Conservation (phyloP, 30 jellyfish, hydroid and myxozoan species). For the Aurelia sp. region DNA sequence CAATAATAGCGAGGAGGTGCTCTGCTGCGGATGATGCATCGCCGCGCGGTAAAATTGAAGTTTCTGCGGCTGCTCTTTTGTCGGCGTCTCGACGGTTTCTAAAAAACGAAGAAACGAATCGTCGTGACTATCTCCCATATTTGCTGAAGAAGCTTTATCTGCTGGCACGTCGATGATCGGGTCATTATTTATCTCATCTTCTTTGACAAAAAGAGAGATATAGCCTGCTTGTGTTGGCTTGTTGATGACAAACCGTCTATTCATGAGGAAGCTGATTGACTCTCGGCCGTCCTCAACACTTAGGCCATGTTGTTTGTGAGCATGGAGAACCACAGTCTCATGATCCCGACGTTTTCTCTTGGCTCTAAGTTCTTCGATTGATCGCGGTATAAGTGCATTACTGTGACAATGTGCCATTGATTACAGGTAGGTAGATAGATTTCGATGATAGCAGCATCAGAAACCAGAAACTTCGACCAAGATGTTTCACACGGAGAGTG, state of each 20-base stretch:
- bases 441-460: too few species aligned
- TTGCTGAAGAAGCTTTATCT: neutral
- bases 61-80: neutral
- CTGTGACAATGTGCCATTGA: too few species aligned
- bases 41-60: slow-evolving; percentile 15
- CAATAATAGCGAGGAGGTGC: slow-evolving; percentile 1
- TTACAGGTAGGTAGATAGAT: too few species aligned
- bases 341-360: too few species aligned
- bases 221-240: slow-evolving; percentile 8
- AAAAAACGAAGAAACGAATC: neutral
- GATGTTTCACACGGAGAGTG: too few species aligned
- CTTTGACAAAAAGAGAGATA: too few species aligned
- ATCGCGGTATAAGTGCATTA: too few species aligned
- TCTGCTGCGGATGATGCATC: neutral
- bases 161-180: neutral
- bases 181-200: too few species aligned
- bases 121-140: neutral
- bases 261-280: neutral
- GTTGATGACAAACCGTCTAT: slow-evolving; percentile 1
- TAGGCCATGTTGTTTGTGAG: neutral
- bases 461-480: too few species aligned
- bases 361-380: too few species aligned
- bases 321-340: too few species aligned
- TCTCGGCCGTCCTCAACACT: neutral
- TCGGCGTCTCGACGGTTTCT: neutral